A percentile compares a stretch with the other conserved stretches of the same genome.
These are phyloP conservation scores for Chloroceryle inda DNA, from an alignment of 2,797 vertebrate genomes.

Conservation along the genomic window DNA sequence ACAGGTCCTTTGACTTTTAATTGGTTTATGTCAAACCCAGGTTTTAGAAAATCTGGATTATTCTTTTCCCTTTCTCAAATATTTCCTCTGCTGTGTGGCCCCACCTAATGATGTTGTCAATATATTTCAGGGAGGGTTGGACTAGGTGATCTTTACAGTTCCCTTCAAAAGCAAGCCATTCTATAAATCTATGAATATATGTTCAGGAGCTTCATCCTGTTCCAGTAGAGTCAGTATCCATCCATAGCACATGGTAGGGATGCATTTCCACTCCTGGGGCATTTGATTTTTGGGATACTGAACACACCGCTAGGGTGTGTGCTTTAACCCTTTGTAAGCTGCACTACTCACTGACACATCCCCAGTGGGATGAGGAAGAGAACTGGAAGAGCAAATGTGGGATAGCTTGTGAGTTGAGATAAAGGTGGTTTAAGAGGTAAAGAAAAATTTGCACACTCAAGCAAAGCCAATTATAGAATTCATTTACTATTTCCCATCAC, in stretches of 20 bases:
- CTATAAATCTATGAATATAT: too few relatives aligned
- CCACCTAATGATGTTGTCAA: background rate
- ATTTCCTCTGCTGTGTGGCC: background rate
- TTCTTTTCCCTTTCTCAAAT: background rate
- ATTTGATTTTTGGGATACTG: background rate
- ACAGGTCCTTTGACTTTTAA: background rate
- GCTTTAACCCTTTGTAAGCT: background rate
- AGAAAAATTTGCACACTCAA: too few relatives aligned
- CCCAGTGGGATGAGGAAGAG: background rate
- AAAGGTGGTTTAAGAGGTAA: too few relatives aligned
- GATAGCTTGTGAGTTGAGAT: too few relatives aligned
- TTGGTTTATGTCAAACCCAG: background rate
- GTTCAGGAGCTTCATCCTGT: background rate
- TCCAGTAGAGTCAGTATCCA: background rate
- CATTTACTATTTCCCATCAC: too few relatives aligned
- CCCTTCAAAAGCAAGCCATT: too few relatives aligned
- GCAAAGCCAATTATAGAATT: too few relatives aligned
- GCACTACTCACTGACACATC: accelerated
- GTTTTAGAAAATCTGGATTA: background rate
- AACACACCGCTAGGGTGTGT: background rate
- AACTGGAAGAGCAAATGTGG: background rate
- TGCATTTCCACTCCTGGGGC: background rate
- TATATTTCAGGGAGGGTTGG: background rate
- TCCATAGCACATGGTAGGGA: background rate
- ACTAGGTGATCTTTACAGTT: too few relatives aligned